Evolutionary conservation across 2,797 vertebrate genomes (phyloP).

Genomic region (Gallinago stenura): DNA sequence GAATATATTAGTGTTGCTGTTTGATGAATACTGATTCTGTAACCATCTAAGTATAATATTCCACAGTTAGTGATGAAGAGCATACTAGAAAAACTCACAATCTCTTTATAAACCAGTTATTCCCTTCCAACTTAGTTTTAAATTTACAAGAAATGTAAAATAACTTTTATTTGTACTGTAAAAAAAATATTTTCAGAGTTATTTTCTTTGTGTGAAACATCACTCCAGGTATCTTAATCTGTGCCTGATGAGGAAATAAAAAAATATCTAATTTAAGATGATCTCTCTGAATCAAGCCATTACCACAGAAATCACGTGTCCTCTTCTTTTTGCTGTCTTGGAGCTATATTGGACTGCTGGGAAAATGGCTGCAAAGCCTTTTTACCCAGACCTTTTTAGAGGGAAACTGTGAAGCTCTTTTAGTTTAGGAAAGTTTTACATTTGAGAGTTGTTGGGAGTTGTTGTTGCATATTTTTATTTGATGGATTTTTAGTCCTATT

Average conservation of each 20-base stretch:
- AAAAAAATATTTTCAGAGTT: neutral
- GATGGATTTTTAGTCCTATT: neutral
- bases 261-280: neutral
- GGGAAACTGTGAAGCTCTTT: neutral
- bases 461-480: neutral
- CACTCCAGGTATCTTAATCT: neutral
- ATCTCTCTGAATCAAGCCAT: neutral
- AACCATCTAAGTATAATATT: neutral
- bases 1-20: neutral
- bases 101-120: neutral
- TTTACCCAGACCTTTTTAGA: neutral
- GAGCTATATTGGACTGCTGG: neutral
- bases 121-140: neutral
- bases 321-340: neutral
- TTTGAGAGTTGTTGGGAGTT: neutral
- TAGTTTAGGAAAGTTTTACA: neutral
- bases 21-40: neutral
- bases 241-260: neutral
- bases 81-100: neutral
- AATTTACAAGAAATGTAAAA: neutral
- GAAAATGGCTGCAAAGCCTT: neutral
- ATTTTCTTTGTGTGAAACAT: neutral
- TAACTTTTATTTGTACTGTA: neutral
- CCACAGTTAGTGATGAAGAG: neutral
- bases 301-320: neutral